Percentiles rank a stretch among this genome's conserved stretches.
These are phyloP conservation scores for Drosophila sulfurigaster DNA, from an alignment of 1,140 invertebrate species.

Conservation along the genomic window DNA sequence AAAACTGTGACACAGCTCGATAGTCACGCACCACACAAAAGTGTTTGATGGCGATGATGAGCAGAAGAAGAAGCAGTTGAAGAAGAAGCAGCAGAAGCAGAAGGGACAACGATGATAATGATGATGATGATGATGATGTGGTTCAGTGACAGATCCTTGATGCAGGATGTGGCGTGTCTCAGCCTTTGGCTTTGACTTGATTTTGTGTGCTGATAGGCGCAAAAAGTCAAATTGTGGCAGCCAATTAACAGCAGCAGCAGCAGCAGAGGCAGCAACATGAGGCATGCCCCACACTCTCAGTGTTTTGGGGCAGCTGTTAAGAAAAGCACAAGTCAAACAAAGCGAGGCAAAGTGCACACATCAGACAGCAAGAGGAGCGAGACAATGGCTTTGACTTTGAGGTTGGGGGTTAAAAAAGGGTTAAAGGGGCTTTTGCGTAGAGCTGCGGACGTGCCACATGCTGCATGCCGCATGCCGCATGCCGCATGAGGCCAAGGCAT, in stretches of 20 bases:
- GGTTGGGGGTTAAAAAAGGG: conserved; percentile 33
- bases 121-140: conserved; percentile 48
- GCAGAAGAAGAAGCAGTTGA: conserved; percentile 24
- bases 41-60: background rate
- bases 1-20: conserved; percentile 78
- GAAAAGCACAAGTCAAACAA: conserved; percentile 78
- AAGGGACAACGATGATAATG: conserved; percentile 12
- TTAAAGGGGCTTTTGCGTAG: conserved; percentile 29
- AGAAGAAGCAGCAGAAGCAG: conserved; percentile 41
- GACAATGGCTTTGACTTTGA: conserved; percentile 8
- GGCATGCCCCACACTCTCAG: background rate
- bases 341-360: conserved; percentile 61
- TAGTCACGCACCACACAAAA: conserved; percentile 70
- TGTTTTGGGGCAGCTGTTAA: conserved; percentile 7
- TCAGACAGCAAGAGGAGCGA: background rate
- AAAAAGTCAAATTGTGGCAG: conserved; percentile 83
- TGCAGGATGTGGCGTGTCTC: conserved; percentile 5
- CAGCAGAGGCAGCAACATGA: conserved; percentile 17
- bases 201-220: conserved; percentile 81
- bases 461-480: conserved; percentile 31
- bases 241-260: conserved; percentile 73
- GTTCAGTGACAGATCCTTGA: conserved; percentile 5
- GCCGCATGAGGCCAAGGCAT: conserved; percentile 27
- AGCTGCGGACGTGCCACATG: conserved; percentile 59
- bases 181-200: conserved; percentile 60